Evolutionary conservation across 1,140 invertebrate genomes (phyloP).

Genomic region (Tetranychus urticae): DNA sequence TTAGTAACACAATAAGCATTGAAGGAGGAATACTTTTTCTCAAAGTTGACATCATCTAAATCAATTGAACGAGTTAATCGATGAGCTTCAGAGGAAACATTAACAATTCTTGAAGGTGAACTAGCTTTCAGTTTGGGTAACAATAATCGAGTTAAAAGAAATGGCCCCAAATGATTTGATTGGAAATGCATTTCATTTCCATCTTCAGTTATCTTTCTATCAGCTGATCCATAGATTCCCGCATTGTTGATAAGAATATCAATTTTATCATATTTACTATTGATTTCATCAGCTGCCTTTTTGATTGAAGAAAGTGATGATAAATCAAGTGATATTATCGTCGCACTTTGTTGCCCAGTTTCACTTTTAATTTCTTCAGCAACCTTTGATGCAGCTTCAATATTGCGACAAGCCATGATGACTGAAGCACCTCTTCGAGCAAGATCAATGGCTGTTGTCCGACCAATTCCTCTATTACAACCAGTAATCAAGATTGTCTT

Average conservation of each 20-base stretch:
- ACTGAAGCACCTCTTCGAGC: conserved; percentile 10
- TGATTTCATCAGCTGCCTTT: conserved; percentile 36
- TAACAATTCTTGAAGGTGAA: conserved; percentile 22
- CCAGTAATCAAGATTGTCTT: conserved; percentile 67
- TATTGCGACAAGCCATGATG: conserved; percentile 6
- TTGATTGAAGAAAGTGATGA: conserved; percentile 44
- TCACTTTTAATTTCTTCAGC: too few relatives aligned
- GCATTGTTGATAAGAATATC: conserved; percentile 75
- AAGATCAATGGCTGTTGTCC: conserved; percentile 16
- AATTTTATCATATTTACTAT: conserved; percentile 19
- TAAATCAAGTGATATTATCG: conserved; percentile 50
- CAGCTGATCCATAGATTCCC: conserved; percentile 21
- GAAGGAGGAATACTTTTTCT: conserved; percentile 19
- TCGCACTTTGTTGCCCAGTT: conserved; percentile 19
- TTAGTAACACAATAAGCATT: conserved; percentile 52
- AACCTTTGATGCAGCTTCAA: not conserved
- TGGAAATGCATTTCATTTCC: conserved; percentile 13
- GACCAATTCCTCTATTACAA: conserved; percentile 62
- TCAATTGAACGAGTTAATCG: conserved; percentile 25
- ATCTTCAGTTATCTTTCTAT: conserved; percentile 11
- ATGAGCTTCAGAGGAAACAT: not conserved
- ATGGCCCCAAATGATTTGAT: conserved; percentile 14
- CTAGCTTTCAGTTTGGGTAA: conserved; percentile 16
- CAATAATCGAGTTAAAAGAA: conserved; percentile 13
- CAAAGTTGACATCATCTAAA: conserved; percentile 41